Percentiles rank a stretch among this genome's conserved stretches.
Conservation (phyloP, 2,113 vertebrate species). For the Vulpes ferrilata region DNA sequence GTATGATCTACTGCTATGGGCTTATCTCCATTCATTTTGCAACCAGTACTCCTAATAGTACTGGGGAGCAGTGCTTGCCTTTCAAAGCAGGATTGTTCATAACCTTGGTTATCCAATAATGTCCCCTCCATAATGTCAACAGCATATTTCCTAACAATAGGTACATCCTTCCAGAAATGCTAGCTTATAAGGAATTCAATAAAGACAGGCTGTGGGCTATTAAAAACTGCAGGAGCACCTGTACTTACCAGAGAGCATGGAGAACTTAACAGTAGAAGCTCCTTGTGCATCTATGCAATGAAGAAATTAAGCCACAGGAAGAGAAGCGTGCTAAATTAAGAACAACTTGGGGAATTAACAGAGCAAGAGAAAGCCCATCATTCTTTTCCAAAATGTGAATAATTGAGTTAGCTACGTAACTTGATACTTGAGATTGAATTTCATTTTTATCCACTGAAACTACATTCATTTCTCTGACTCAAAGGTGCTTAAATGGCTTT, state of each 20-base stretch:
- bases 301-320: constrained; percentile 61
- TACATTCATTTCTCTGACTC: constrained; percentile 36
- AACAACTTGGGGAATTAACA: constrained; percentile 54
- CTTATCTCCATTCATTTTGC: constrained; percentile 56
- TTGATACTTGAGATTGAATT: constrained; percentile 50
- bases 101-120: background rate
- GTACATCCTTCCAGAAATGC: constrained; percentile 47
- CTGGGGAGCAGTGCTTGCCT: background rate
- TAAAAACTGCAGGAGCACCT: constrained; percentile 37
- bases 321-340: constrained; percentile 65
- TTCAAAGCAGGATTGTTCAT: constrained; percentile 21
- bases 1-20: background rate
- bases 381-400: constrained; percentile 57
- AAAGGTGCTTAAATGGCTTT: constrained; percentile 56
- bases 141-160: background rate
- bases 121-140: background rate
- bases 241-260: constrained; percentile 4
- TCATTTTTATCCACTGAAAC: constrained; percentile 60
- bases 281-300: constrained; percentile 16
- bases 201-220: background rate
- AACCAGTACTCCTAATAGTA: background rate
- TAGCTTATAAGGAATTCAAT: background rate
- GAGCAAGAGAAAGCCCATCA: constrained; percentile 44
- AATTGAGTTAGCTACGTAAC: constrained; percentile 64
- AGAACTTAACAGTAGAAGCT: constrained; percentile 40